phyloP scores from a whole-genome alignment of 2,797 vertebrate genomes.

The Dermochelys coriacea region DNA sequence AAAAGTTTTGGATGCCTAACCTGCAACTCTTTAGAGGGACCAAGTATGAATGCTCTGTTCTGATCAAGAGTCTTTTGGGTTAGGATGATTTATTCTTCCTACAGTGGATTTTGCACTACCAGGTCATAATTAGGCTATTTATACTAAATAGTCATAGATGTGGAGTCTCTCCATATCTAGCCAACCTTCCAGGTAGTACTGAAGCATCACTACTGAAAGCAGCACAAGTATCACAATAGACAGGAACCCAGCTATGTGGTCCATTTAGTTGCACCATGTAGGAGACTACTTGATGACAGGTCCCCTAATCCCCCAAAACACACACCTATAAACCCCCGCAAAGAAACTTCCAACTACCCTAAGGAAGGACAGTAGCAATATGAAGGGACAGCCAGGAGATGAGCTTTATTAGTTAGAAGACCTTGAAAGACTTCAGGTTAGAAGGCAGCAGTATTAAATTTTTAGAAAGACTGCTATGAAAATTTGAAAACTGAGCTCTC shows the following conservation, averaged over 20 bases:
- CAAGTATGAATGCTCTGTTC: not conserved
- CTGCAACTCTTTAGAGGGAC: not conserved
- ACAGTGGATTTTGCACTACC: not conserved
- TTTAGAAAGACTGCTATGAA: not conserved
- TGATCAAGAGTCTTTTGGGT: not conserved
- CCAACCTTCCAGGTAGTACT: not conserved
- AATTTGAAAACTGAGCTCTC: not conserved
- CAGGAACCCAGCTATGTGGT: not conserved
- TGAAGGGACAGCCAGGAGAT: not conserved
- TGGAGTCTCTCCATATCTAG: not conserved
- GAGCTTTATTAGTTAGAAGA: not conserved
- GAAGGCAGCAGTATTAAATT: not conserved
- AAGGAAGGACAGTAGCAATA: not conserved
- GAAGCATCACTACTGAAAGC: not conserved
- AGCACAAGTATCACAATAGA: not conserved
- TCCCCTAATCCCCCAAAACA: not conserved
- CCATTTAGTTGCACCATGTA: not conserved
- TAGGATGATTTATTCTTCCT: not conserved
- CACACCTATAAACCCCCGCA: not conserved
- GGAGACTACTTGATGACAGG: not conserved
- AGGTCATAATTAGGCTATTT: too few relatives aligned
- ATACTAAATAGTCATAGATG: too few relatives aligned
- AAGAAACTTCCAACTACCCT: not conserved
- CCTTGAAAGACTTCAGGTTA: not conserved
- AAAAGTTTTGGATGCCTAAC: not conserved